Evolutionary conservation across 2,113 vertebrate genomes (phyloP).

Genomic region (Brienomyrus longianalis): DNA sequence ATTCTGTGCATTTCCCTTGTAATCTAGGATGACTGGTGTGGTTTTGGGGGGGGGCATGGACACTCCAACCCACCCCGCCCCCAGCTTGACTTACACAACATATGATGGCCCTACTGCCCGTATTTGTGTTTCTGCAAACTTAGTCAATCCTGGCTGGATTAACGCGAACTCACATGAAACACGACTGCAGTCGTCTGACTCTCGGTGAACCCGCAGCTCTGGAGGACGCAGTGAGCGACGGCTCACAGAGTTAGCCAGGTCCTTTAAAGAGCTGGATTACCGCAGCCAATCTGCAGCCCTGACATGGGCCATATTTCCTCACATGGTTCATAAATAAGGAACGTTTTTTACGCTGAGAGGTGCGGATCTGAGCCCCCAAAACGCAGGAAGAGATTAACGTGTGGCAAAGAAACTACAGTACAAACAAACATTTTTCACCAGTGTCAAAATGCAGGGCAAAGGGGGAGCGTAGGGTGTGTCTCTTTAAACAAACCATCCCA

Average conservation of each 20-base stretch:
- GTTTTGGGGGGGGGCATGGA: not conserved
- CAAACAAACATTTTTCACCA: not conserved
- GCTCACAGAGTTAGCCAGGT: not conserved
- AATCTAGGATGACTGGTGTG: not conserved
- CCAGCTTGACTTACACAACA: not conserved
- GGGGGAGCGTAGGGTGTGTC: not conserved
- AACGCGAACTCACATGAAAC: not conserved
- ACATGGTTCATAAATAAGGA: not conserved
- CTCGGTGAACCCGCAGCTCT: not conserved
- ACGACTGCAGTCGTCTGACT: not conserved
- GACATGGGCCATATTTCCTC: not conserved
- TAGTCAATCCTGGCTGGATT: not conserved
- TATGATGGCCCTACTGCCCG: not conserved
- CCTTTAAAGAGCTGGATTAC: not conserved
- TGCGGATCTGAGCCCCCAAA: not conserved
- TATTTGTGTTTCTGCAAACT: not conserved
- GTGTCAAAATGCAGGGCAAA: not conserved
- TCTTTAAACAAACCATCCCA: not conserved
- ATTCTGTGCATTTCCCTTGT: not conserved
- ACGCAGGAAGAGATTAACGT: not conserved
- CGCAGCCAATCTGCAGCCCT: not conserved
- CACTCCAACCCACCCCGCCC: not conserved
- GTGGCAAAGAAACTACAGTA: not conserved
- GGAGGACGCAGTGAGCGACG: not conserved
- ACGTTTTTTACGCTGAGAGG: not conserved